Conservation (phyloP, 2,797 vertebrate species). For the Eulemur rubriventer region DNA sequence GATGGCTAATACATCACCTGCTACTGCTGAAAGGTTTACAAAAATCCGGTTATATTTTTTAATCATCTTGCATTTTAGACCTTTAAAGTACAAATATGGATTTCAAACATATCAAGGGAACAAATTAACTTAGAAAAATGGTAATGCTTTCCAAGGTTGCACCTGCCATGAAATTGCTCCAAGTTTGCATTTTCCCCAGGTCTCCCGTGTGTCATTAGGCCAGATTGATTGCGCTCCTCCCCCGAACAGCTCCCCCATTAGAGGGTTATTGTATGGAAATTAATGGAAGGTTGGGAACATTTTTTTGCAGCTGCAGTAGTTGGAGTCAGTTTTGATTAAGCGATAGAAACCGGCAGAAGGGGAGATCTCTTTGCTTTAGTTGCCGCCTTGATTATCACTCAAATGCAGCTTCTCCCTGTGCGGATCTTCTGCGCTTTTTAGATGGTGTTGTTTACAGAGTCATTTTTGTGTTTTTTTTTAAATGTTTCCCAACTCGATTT, state of each 20-base stretch:
- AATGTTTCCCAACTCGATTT: slow-evolving; percentile 42
- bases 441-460: slow-evolving; percentile 73
- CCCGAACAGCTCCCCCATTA: slow-evolving; percentile 86
- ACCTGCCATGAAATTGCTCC: slow-evolving; percentile 89
- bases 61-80: slow-evolving; percentile 86
- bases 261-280: slow-evolving; percentile 90
- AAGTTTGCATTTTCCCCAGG: slow-evolving; percentile 86
- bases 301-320: slow-evolving; percentile 86
- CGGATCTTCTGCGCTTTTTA: slow-evolving; percentile 60
- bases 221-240: slow-evolving; percentile 87
- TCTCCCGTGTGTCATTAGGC: slow-evolving; percentile 87
- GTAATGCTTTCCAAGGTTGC: slow-evolving; percentile 87
- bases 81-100: slow-evolving; percentile 89
- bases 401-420: slow-evolving; percentile 71
- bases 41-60: slow-evolving; percentile 84
- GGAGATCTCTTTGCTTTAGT: slow-evolving; percentile 84
- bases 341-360: slow-evolving; percentile 76
- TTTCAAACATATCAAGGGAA: slow-evolving; percentile 89
- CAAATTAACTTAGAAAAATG: slow-evolving; percentile 89
- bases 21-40: slow-evolving; percentile 80
- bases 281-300: slow-evolving; percentile 87
- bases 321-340: slow-evolving; percentile 89
- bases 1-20: slow-evolving; percentile 72
- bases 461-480: slow-evolving; percentile 68
- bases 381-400: slow-evolving; percentile 82